Evolutionary conservation across 2,888 invertebrate genomes (phyloP).

Genomic region (Synanthedon myopaeformis): DNA sequence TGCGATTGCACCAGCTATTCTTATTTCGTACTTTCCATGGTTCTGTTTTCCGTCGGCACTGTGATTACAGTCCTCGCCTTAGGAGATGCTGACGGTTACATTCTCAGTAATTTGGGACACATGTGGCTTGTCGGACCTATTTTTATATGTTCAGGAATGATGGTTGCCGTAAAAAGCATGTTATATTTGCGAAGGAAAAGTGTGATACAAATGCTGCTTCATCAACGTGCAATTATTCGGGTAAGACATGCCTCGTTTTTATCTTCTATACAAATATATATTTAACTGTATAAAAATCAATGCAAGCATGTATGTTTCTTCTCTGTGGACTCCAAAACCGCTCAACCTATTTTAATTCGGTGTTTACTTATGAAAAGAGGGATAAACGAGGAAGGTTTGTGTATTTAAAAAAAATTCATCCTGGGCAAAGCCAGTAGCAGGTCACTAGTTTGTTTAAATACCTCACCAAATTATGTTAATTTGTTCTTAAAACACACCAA

Average conservation of each 20-base stretch:
- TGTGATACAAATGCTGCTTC: conserved; percentile 74
- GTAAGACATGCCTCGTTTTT: conserved; percentile 34
- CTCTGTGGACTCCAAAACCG: too few relatives aligned
- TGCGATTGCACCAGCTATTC: conserved; percentile 77
- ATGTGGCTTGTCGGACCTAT: conserved; percentile 78
- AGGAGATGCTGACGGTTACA: conserved; percentile 72
- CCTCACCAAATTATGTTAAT: too few relatives aligned
- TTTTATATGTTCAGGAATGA: conserved; percentile 76
- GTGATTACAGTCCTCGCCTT: conserved; percentile 74
- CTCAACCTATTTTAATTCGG: too few relatives aligned
- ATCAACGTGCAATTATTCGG: conserved; percentile 73
- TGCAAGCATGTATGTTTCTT: too few relatives aligned
- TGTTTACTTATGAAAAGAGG: too few relatives aligned
- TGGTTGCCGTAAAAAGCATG: conserved; percentile 77
- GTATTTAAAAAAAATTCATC: too few relatives aligned
- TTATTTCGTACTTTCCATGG: conserved; percentile 73
- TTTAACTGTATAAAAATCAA: too few relatives aligned
- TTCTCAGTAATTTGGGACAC: conserved; percentile 73
- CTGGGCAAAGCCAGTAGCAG: too few relatives aligned
- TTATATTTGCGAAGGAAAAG: conserved; percentile 74
- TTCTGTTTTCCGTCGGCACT: conserved; percentile 73
- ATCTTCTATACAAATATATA: too few relatives aligned
- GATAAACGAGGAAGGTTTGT: too few relatives aligned
- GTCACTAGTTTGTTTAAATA: too few relatives aligned
- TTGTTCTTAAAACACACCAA: too few relatives aligned